Base-by-base conservation (phyloP, 2,797 vertebrate genomes). In the Kryptopterus vitreolus region DNA sequence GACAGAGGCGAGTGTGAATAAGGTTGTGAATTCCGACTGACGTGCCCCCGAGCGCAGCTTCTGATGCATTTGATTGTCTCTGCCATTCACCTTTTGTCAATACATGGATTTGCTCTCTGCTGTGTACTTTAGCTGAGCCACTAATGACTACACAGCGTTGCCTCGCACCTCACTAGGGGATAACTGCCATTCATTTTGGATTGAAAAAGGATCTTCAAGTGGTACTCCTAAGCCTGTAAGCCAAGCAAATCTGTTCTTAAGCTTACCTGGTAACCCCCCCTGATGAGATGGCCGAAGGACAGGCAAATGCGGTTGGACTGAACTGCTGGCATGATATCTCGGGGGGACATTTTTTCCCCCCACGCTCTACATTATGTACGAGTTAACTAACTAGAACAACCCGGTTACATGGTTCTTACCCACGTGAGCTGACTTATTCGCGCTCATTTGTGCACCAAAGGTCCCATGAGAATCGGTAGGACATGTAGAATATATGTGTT, bases 341-440 rank as follows among this genome's bases (percentile, higher is more conserved):
- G 35, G 63, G 12, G n/a, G 71, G 46, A 53, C 8, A 53, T 55
- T 53, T 33, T n/a, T n/a, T n/a, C n/a, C n/a, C n/a, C n/a, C n/a
- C n/a, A 13, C 1, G 15, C 29, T 11, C 33, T 53, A 22, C 24
- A 55, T n/a, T n/a, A 73, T 35, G 35, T 33, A 52, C 4, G 29
- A 57, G 52, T 62, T 74, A 80, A 77, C 69, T 59, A 24, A 18
- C 76, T 52, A 24, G 24, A 35, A 58, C 70, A 63, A 84, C 59
- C 24, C 26, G 38, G 73, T 82, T 86, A 86, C 66, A 83, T 83
- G 73, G 80, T 84, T 65, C 61, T 77, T 78, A 70, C 74, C 84
- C 87, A 90, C 11, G 55, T 33, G 50, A 87, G 81, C 87, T 57
- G 18, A 78, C 83, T 85, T 81, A 85, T 90, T 90, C 90, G 87